These are phyloP conservation scores for Anableps anableps DNA, from an alignment of 2,797 vertebrate genomes.

Conservation along the genomic window DNA sequence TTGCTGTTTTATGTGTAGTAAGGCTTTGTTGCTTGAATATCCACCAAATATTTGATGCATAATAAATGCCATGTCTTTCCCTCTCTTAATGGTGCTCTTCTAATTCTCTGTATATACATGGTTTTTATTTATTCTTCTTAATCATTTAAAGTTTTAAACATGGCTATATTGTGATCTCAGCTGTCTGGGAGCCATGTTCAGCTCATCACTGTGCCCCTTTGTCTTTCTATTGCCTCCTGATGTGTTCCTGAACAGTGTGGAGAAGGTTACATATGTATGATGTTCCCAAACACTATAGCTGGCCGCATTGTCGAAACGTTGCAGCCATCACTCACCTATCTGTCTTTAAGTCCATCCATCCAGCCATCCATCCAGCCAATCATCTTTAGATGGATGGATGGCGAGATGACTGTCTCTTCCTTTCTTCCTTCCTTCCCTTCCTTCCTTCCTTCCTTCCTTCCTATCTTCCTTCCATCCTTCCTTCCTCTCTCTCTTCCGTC, in stretches of 20 bases:
- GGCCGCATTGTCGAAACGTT: background rate
- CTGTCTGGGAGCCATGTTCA: background rate
- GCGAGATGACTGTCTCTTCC: background rate
- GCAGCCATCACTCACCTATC: too few species aligned
- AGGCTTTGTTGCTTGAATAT: slow-evolving; percentile 14
- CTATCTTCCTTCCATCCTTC: too few species aligned
- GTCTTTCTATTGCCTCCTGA: slow-evolving; percentile 10
- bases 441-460: too few species aligned
- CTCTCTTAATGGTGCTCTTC: slow-evolving; percentile 13
- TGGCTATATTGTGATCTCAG: background rate
- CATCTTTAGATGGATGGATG: background rate
- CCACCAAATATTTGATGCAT: slow-evolving; percentile 9
- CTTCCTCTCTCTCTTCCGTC: too few species aligned
- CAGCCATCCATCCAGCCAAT: too few species aligned
- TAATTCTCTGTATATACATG: background rate
- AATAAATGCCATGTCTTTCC: slow-evolving; percentile 13
- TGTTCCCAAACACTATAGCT: background rate
- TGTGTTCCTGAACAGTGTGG: background rate
- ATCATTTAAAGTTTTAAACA: slow-evolving; percentile 5
- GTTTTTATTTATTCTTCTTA: slow-evolving; percentile 18
- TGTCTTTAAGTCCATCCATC: background rate
- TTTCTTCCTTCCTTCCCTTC: too few species aligned
- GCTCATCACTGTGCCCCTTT: slow-evolving; percentile 6
- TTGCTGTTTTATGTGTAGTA: slow-evolving; percentile 32
- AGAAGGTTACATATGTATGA: background rate